Base-by-base conservation (phyloP, 2,888 invertebrate genomes). In the Melanostoma scalare region DNA sequence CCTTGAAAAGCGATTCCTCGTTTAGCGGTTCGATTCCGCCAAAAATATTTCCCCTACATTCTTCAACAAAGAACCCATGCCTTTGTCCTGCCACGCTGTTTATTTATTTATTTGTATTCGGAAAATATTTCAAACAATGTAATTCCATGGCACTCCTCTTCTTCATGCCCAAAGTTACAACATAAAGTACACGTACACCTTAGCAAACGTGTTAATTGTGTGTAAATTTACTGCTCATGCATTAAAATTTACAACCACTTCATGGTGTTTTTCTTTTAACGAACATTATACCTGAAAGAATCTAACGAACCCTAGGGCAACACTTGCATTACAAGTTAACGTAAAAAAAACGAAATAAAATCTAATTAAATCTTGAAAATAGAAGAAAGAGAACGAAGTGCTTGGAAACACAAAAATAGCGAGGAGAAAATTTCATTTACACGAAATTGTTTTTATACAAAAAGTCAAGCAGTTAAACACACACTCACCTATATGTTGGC, bases 401-500 rank as follows among this genome's bases (percentile, higher is more conserved):
- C 3, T 42, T n/a, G 6, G 8, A 42, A 9, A n/a, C 8, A 42
- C 8, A 42, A 6, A 10, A 10, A 46, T 10, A 46, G 10, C 10
- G 5, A 3, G 44, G 44, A 10, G 10, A 46, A 46, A 4, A n/a
- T 10, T 46, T 10, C n/a, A 46, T 40, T 40, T 40, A 40, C 30
- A 40, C 9, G 42, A 4, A 6, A 53, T 36, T 20, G 20, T 20
- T 20, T 38, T 35, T 20, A 5, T 40, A 36, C 9, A 53, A 38
- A 68, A 75, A 75, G 31, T 20, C 10, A 30, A 60, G 42, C 48
- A 56, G 10, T 48, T 10, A 69, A 5, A 44, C 20, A 61, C 8
- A 75, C 79, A 89, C 92, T 92, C 89, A 95, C 95, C 95, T 94
- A 92, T 95, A 96, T 82, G 93, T 94, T 75, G 96, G 96, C 78